These are phyloP conservation scores for Pampusana beccarii DNA, from an alignment of 2,113 vertebrate genomes.

Conservation along the genomic window DNA sequence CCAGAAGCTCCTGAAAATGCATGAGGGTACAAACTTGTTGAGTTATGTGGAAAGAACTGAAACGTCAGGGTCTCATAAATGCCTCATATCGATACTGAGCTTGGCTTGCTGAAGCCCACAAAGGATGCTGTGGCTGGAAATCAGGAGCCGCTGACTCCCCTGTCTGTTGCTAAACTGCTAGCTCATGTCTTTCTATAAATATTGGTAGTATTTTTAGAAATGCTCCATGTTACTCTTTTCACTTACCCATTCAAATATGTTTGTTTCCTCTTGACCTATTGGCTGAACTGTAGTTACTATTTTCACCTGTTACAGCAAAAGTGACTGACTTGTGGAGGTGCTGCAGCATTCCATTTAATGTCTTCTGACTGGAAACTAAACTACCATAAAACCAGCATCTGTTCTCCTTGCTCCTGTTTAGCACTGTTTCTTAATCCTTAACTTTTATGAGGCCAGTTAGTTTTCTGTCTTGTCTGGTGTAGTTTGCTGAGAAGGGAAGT, in stretches of 20 bases:
- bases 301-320: not conserved
- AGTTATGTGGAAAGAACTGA: not conserved
- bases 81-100: rapidly evolving
- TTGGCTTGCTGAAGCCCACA: not conserved
- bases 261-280: not conserved
- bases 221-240: not conserved
- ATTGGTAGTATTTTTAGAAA: constrained; percentile 14
- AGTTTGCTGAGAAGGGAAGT: not conserved
- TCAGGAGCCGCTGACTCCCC: not conserved
- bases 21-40: not conserved
- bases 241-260: not conserved
- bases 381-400: not conserved
- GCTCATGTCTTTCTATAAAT: constrained; percentile 17
- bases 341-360: not conserved
- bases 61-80: not conserved
- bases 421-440: not conserved
- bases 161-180: not conserved
- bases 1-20: not conserved
- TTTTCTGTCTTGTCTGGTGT: not conserved
- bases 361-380: not conserved
- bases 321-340: not conserved
- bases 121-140: not conserved
- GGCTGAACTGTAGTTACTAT: not conserved
- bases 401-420: not conserved
- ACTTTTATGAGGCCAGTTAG: not conserved